Evolutionary conservation across 2,888 invertebrate genomes (phyloP), one percentile per base, ranked within the genome.

Genomic region (Ashinkailepas kermadecensis): DNA sequence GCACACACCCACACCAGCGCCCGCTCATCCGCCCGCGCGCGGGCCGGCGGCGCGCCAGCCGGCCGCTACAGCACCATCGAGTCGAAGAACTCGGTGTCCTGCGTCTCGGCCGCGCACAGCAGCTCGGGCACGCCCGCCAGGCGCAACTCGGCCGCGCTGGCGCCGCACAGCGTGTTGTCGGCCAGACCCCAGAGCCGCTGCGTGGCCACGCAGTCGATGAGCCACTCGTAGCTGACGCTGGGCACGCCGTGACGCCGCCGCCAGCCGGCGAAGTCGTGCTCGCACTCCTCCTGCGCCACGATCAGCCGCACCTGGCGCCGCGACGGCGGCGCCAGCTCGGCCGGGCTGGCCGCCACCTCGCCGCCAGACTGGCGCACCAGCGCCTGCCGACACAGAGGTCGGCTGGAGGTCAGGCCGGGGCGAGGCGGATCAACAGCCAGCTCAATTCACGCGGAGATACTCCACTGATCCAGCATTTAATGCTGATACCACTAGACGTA

Each of bases 211-310:
- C 74, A 74, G 74, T 74, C 74, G 21, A 74, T 74, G 10, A 74
- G 74, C 74, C 74, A 74, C 74, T 74, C 74, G 56, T 74, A 74
- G 10, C 23, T 23, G 56, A 74, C 74, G 74, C 74, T 74, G 21
- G 74, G 74, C 21, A 74, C 54, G 56, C 74, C 74, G 74, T 74
- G 56, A 21, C 74, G 56, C 7, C 74, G 56, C 13, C 74, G 54
- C 74, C 74, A 74, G 74, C 74, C 74, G 56, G 56, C 18, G 74
- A 74, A 74, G 74, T 74, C 74, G 74, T 74, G 74, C 15, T 56
- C 74, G 74, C 56, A 54, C 74, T 74, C 74, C 74, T 74, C 74
- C 74, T 74, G 74, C 9, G 74, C 74, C 54, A 74, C 74, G 9
- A 74, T 21, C 56, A 74, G 74, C 7, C 74, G 74, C 21, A 74